Evolutionary conservation across 2,888 invertebrate species (phyloP), one percentile per base, ranked within the genome.

Genomic region (Plutella xylostella): DNA sequence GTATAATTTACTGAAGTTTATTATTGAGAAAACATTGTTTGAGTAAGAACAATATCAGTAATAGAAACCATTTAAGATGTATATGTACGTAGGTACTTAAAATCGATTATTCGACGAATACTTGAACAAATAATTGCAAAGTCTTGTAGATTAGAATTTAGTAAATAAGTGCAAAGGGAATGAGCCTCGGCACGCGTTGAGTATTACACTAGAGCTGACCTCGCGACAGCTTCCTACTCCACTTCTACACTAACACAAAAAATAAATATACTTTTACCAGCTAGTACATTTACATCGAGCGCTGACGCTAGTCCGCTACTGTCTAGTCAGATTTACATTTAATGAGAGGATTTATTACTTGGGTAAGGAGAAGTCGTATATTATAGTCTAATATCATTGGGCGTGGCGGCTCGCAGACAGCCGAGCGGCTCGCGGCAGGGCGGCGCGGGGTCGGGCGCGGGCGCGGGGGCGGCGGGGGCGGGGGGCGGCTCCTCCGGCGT

Each of bases 111-210:
- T 9, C 33, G 33, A 33, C 20, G 20, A 38, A 38, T 21, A 38
- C 21, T 22, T 22, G n/a, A 15, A 38, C 37, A 37, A 37, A 33
- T 14, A 33, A 15, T 15, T 37, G 37, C 20, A 20, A 37, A n/a
- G n/a, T 18, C 37, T 18, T 35, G n/a, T n/a, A 14, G 25, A 22
- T 20, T 9, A 21, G 7, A 22, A 39, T 39, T 39, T 22, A 7
- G 25, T 6, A n/a, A 39, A 15, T 39, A 21, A 6, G 25, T 22
- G 21, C 39, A 22, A 21, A 14, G 28, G 11, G 58, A 58, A 57
- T 55, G 60, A 56, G 60, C 66, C 65, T 69, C 67, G 69, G 67
- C 74, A 75, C 76, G n/a, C 73, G 72, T 65, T 79, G 78, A 78
- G 79, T 79, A 78, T 79, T 79, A 75, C 65, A 63, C 72, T 66